phyloP scores from a whole-genome alignment of 2,797 vertebrate species.

The Arctocebus calabarensis region DNA sequence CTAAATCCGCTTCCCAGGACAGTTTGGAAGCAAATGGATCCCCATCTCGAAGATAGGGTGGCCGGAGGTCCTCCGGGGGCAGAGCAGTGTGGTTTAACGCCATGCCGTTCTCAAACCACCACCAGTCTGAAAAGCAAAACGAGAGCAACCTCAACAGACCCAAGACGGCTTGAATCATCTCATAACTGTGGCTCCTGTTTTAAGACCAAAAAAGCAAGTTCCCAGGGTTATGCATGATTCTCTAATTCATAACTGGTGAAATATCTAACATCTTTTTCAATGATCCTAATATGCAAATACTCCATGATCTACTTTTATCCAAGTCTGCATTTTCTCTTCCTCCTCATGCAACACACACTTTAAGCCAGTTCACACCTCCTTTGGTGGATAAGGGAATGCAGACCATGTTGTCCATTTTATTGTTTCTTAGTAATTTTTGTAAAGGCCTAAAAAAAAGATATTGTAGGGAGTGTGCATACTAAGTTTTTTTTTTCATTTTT shows the following conservation, averaged over 20 bases:
- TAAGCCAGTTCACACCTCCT: background rate
- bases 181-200: background rate
- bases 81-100: conserved; percentile 88
- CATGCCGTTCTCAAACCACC: conserved; percentile 83
- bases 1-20: conserved; percentile 94
- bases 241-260: background rate
- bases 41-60: conserved; percentile 89
- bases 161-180: background rate
- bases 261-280: background rate
- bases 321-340: background rate
- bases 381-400: background rate
- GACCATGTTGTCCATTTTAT: background rate
- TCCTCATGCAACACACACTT: background rate
- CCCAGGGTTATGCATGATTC: background rate
- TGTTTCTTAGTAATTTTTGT: background rate
- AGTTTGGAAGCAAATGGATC: conserved; percentile 95
- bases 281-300: background rate
- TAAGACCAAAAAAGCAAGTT: background rate
- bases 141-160: conserved; percentile 34
- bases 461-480: background rate
- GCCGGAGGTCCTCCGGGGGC: conserved; percentile 85
- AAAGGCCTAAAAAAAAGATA: conserved; percentile 12
- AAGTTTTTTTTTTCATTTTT: background rate
- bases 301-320: background rate
- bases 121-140: conserved; percentile 83